These are phyloP conservation scores for Achatina immaculata DNA, from an alignment of 1,140 invertebrate genomes.

Conservation along the genomic window DNA sequence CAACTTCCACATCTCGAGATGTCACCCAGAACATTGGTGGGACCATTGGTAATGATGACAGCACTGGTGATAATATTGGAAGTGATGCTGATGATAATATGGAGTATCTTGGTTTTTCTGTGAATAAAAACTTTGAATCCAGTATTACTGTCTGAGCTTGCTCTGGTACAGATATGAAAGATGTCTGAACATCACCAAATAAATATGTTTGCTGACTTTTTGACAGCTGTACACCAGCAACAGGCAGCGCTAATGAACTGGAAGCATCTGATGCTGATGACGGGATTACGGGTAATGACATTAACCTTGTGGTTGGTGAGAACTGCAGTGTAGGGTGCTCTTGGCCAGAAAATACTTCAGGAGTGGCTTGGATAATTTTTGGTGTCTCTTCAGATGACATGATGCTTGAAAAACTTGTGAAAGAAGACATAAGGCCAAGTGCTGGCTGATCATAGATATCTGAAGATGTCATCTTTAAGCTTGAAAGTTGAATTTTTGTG, in stretches of 20 bases:
- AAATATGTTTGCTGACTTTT: background rate
- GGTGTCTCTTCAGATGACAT: too few species aligned
- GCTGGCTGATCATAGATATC: too few species aligned
- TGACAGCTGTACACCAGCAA: too few species aligned
- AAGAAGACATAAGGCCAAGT: too few species aligned
- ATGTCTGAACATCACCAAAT: background rate
- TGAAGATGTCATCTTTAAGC: too few species aligned
- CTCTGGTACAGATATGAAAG: background rate
- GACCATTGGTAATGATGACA: too few species aligned
- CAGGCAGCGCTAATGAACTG: too few species aligned
- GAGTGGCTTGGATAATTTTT: background rate
- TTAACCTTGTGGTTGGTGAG: background rate
- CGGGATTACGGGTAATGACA: too few species aligned
- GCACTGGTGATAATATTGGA: background rate
- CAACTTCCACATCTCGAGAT: background rate
- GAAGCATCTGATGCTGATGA: background rate
- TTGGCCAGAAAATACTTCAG: background rate
- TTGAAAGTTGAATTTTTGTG: too few species aligned
- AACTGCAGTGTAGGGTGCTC: background rate
- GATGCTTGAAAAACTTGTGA: too few species aligned
- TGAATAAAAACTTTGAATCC: background rate
- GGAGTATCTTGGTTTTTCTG: background rate
- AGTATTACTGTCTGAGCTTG: background rate
- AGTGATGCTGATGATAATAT: background rate
- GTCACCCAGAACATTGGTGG: background rate